A percentile compares a stretch with the other conserved stretches of the same genome.
These are phyloP conservation scores for Pseudonaja textilis DNA, from an alignment of 2,113 vertebrate genomes.

Conservation along the genomic window DNA sequence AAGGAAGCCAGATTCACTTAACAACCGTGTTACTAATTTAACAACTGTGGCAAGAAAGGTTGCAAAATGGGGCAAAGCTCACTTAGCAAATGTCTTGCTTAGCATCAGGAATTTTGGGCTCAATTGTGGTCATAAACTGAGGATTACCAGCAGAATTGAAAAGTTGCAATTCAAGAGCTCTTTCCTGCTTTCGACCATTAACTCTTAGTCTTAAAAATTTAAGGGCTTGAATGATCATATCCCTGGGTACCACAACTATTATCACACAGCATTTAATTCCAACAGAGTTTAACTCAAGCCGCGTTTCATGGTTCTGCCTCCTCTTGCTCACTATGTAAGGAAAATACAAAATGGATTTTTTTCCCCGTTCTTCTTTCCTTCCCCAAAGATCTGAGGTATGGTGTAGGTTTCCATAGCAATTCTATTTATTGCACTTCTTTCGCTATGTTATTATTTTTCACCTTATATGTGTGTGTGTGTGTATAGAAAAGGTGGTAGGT, in stretches of 20 bases:
- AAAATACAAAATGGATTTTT: background rate
- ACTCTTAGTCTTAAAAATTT: background rate
- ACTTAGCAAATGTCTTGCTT: background rate
- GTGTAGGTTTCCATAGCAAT: conserved; percentile 14
- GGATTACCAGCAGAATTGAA: background rate
- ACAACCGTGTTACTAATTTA: background rate
- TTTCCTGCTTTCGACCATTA: background rate
- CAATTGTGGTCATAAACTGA: background rate
- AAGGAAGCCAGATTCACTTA: too few species aligned
- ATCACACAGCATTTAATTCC: background rate
- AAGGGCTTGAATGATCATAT: background rate
- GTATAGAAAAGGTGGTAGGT: background rate
- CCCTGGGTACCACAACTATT: background rate
- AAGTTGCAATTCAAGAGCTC: background rate
- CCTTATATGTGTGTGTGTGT: background rate
- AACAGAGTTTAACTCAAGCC: too few species aligned
- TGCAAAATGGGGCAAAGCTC: background rate
- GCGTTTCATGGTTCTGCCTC: background rate
- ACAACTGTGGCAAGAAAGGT: background rate
- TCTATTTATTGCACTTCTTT: background rate
- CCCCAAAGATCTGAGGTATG: background rate
- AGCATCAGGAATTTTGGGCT: background rate
- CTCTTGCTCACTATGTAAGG: background rate
- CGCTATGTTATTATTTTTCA: background rate
- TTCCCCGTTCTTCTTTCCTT: too few species aligned